Percentiles rank a stretch among this genome's conserved stretches.
These are phyloP conservation scores for Lochmaea capreae DNA, from an alignment of 2,888 invertebrate genomes.

Conservation along the genomic window DNA sequence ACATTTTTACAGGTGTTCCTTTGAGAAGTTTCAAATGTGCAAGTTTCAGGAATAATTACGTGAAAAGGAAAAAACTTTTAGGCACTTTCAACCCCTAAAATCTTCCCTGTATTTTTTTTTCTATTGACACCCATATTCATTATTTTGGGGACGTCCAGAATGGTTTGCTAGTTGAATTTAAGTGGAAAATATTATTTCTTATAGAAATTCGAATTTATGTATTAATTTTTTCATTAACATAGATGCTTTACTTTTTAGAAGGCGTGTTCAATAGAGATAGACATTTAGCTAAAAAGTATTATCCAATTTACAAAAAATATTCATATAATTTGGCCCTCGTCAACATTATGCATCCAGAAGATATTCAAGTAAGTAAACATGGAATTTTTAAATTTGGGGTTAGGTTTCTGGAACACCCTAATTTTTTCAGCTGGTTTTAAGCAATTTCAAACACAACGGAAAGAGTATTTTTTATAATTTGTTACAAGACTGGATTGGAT, in stretches of 20 bases:
- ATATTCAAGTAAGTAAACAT: constrained; percentile 18
- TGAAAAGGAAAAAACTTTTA: no score
- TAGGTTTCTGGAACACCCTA: no score
- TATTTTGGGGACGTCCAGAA: no score
- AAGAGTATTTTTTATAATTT: constrained; percentile 41
- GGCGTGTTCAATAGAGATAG: constrained; percentile 42
- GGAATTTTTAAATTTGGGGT: neutral
- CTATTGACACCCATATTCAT: no score
- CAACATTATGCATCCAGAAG: constrained; percentile 43
- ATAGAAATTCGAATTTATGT: no score
- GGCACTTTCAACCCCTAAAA: no score
- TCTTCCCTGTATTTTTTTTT: no score
- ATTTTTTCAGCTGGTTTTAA: constrained; percentile 39
- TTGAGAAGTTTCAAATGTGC: no score
- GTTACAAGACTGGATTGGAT: constrained; percentile 45
- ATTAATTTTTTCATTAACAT: neutral
- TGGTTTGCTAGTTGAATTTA: no score
- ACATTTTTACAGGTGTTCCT: no score
- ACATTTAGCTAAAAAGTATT: constrained; percentile 30
- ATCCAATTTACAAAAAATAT: constrained; percentile 44
- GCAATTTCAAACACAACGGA: constrained; percentile 39
- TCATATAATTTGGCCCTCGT: constrained; percentile 35
- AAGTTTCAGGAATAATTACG: no score
- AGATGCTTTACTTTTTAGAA: constrained; percentile 34
- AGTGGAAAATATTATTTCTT: no score